phyloP scores from a whole-genome alignment of 2,797 vertebrate genomes.

The Callimico goeldii region DNA sequence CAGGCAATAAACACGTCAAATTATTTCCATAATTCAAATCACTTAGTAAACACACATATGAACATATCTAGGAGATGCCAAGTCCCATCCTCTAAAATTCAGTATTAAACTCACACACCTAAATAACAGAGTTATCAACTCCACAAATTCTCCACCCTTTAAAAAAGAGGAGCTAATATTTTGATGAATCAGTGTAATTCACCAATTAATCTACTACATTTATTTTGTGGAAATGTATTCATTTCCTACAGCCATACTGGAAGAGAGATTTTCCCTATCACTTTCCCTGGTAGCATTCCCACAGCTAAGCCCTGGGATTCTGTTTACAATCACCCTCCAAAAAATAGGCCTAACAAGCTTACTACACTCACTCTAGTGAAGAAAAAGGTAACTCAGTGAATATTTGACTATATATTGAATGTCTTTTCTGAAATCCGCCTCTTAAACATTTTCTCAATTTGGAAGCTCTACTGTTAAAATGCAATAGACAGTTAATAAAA shows the following conservation, averaged over 20 bases:
- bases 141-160: not conserved
- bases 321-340: not conserved
- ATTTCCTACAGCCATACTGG: not conserved
- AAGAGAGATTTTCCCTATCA: not conserved
- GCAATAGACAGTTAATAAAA: not conserved
- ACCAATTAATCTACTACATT: not conserved
- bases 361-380: not conserved
- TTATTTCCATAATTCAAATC: not conserved
- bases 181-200: not conserved
- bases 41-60: not conserved
- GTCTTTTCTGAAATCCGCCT: not conserved
- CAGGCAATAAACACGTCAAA: not conserved
- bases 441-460: not conserved
- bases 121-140: not conserved
- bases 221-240: not conserved
- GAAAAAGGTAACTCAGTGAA: not conserved
- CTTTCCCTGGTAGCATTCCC: not conserved
- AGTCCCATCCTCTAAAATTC: not conserved
- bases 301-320: not conserved
- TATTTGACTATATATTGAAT: not conserved
- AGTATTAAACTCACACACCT: not conserved
- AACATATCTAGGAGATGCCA: not conserved
- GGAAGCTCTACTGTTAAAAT: not conserved
- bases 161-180: not conserved
- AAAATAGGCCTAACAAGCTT: not conserved